Percentiles rank a stretch among this genome's conserved stretches.
Conservation (phyloP, 2,797 vertebrate genomes). For the Philypnodon macrostomus region DNA sequence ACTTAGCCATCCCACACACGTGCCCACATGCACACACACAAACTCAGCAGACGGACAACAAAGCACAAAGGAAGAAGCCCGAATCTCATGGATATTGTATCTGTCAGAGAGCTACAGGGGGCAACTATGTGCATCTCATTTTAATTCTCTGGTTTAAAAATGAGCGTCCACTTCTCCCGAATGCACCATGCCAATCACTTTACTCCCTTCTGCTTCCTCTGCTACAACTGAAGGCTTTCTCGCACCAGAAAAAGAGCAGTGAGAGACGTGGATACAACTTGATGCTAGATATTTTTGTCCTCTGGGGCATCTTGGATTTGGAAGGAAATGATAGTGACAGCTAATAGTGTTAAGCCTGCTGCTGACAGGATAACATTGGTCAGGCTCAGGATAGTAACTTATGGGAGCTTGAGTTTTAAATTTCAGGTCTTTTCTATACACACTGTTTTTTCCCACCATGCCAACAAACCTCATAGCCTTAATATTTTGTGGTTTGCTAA, state of each 20-base stretch:
- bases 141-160: conserved; percentile 58
- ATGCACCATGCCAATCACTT: conserved; percentile 59
- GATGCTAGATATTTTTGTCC: conserved; percentile 5
- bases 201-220: conserved; percentile 18
- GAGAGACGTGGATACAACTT: conserved; percentile 42
- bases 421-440: not conserved
- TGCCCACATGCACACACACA: conserved; percentile 30
- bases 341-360: not conserved
- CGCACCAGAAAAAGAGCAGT: conserved; percentile 24
- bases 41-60: conserved; percentile 34
- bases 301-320: conserved; percentile 6
- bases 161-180: conserved; percentile 52
- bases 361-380: conserved; percentile 5
- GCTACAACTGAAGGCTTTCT: conserved; percentile 17
- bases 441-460: not conserved
- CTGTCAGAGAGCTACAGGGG: conserved; percentile 59
- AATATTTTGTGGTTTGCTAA: not conserved
- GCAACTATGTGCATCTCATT: conserved; percentile 62
- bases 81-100: conserved; percentile 62
- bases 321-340: conserved; percentile 4
- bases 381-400: not conserved
- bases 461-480: conserved; percentile 2
- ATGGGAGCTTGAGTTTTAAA: conserved; percentile 1
- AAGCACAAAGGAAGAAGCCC: conserved; percentile 53
- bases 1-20: conserved; percentile 60